Evolutionary conservation across 2,113 vertebrate genomes (phyloP), one percentile per base, ranked within the genome.

Genomic region (Urocolius indicus): DNA sequence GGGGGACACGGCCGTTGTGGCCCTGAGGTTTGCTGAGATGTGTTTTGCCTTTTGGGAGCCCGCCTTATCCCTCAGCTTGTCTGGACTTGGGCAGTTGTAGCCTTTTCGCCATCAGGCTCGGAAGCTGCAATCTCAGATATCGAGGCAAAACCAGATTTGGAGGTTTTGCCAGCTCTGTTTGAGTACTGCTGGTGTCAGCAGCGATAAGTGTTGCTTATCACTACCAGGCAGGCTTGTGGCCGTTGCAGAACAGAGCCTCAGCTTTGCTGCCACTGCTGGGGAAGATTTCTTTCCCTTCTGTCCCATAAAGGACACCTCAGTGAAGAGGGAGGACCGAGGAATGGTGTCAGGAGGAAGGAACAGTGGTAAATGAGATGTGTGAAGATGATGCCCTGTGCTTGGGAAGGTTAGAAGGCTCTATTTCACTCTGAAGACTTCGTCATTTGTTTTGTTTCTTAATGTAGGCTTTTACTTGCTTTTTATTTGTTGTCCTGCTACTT

Each of bases 121-220:
- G 2, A 21, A 10, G 61, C 75, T 0, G 3, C 58, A 17, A 0
- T 61, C 59, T 54, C 49, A 10, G 5, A 1, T 43, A 0, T 0
- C 6, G 29, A 73, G 66, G 48, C 4, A 5, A 57, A 29, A 32
- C 55, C 48, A 46, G 76, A 4, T 49, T n/a, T 30, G 0, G 30
- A 52, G 57, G 5, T 34, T 54, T n/a, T 8, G 4, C 24, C 79
- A 15, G 49, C 78, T 48, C 61, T 2, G 16, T 17, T 43, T 1
- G 13, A 52, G 32, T 27, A 55, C 46, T 3, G 1, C 48, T 8
- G 26, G 7, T 72, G 49, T 51, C 1, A 1, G 76, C 18, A 54
- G 71, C 1, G 6, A 29, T 34, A 10, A 20, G 10, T 2, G 59
- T 11, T 13, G 46, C 24, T 58, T 79, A 27, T n/a, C 15, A 1